A percentile compares a stretch with the other conserved stretches of the same genome.
Evolutionary conservation across 2,888 invertebrate genomes (phyloP).

Genomic region (Lithodes maja): DNA sequence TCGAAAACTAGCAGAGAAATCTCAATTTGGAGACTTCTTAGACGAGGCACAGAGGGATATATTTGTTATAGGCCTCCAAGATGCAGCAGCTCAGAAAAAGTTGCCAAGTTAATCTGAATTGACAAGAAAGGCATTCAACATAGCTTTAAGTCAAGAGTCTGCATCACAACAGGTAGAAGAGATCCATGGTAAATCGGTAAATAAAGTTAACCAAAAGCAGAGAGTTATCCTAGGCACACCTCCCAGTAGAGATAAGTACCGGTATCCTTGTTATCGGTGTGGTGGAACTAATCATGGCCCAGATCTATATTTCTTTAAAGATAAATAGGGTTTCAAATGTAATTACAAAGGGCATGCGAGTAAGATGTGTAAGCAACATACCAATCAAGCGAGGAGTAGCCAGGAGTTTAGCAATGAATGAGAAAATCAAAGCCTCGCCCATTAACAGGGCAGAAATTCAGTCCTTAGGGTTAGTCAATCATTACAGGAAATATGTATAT

Average conservation of each 20-base stretch:
- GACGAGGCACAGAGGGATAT: background rate
- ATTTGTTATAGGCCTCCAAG: background rate
- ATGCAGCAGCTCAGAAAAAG: background rate
- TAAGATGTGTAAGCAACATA: too few species aligned
- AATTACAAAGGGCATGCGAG: too few species aligned
- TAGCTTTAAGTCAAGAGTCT: background rate
- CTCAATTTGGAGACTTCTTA: background rate
- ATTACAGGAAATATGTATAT: too few species aligned
- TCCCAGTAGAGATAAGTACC: background rate
- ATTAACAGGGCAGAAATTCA: too few species aligned
- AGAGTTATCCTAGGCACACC: background rate
- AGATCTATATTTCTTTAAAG: background rate
- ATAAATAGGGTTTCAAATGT: too few species aligned
- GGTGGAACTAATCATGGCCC: background rate
- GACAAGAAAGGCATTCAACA: background rate
- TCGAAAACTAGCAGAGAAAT: background rate
- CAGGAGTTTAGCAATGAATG: too few species aligned
- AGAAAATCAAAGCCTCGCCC: too few species aligned
- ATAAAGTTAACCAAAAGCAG: background rate
- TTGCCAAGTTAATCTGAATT: background rate
- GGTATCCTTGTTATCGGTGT: background rate
- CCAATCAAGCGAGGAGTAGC: too few species aligned
- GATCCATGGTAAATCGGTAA: background rate
- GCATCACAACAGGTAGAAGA: background rate
- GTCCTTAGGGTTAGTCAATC: too few species aligned